A percentile compares a stretch with the other conserved stretches of the same genome.
Conservation (phyloP, 2,888 invertebrate genomes). For the Schizaphis graminum region DNA sequence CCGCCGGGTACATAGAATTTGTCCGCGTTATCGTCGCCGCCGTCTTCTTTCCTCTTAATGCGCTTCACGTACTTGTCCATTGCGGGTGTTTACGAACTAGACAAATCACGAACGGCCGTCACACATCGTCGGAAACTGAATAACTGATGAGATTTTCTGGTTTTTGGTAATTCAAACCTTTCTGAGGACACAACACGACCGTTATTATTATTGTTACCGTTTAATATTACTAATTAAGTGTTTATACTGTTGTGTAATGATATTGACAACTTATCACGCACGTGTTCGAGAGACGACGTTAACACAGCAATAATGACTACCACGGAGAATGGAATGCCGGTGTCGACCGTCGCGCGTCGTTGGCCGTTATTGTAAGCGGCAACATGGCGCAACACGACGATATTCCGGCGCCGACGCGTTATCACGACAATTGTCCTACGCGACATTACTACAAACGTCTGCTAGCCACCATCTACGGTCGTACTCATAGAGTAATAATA, state of each 20-base stretch:
- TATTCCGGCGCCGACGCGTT: not conserved
- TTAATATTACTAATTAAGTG: not conserved
- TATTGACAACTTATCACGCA: not conserved
- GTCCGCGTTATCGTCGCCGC: not conserved
- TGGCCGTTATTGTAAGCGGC: not conserved
- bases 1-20: not conserved
- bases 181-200: not conserved
- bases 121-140: not conserved
- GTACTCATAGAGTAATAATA: too few species aligned
- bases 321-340: too few species aligned
- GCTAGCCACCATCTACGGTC: not conserved
- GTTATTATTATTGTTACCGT: not conserved
- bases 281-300: not conserved
- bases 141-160: too few species aligned
- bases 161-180: not conserved
- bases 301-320: too few species aligned
- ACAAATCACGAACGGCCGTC: not conserved
- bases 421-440: not conserved
- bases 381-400: not conserved
- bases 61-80: slow-evolving; percentile 8
- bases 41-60: not conserved
- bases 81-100: not conserved
- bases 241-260: not conserved
- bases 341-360: not conserved
- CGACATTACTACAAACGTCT: not conserved